A percentile compares a stretch with the other conserved stretches of the same genome.
Conservation (phyloP, 1,140 invertebrate genomes). For the Triops longicaudatus region DNA sequence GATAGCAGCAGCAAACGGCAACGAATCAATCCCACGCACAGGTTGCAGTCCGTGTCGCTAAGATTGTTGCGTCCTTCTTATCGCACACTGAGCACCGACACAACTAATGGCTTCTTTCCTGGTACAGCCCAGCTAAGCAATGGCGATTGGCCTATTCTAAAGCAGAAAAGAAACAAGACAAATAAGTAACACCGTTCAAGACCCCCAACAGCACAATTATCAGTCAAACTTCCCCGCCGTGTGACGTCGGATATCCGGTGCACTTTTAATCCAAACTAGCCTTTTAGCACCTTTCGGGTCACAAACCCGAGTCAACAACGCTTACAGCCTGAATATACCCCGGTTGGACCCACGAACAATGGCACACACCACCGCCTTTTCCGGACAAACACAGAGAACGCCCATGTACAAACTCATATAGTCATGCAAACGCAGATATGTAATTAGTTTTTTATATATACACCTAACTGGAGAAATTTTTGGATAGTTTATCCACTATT, state of each 20-base stretch:
- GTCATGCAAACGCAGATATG: not conserved
- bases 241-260: conserved; percentile 6
- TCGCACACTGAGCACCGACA: not conserved
- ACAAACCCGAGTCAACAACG: not conserved
- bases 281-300: not conserved
- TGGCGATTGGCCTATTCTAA: not conserved
- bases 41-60: not conserved
- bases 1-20: not conserved
- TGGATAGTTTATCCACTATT: too few species aligned
- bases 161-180: not conserved
- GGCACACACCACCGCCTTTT: not conserved
- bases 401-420: not conserved
- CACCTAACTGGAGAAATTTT: too few species aligned
- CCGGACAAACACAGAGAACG: not conserved
- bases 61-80: not conserved
- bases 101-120: not conserved
- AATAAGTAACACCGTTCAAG: not conserved
- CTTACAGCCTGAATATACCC: not conserved
- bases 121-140: not conserved
- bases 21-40: conserved; percentile 10
- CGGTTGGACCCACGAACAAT: not conserved
- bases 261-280: not conserved
- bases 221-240: not conserved
- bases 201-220: not conserved
- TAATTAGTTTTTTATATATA: not conserved